Percentiles rank a stretch among this genome's conserved stretches.
These are phyloP conservation scores for Drosophila paulistorum DNA, from an alignment of 1,140 invertebrate genomes.

Conservation along the genomic window DNA sequence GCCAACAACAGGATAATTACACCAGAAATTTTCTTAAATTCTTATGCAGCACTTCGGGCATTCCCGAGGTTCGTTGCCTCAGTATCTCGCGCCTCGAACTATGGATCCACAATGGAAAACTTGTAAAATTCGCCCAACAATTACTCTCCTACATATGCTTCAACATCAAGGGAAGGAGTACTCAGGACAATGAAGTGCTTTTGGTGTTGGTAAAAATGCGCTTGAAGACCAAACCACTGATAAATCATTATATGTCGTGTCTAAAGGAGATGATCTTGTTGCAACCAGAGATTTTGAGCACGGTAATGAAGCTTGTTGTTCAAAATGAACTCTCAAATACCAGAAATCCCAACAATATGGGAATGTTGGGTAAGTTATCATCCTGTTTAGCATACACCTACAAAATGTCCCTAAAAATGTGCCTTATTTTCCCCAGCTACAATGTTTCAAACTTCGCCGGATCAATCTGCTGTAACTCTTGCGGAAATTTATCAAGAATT, in stretches of 20 bases:
- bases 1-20: slow-evolving; percentile 93
- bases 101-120: slow-evolving; percentile 98
- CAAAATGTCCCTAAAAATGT: background rate
- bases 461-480: slow-evolving; percentile 89
- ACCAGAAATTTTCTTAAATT: slow-evolving; percentile 94
- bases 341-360: slow-evolving; percentile 97
- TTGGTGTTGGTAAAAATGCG: slow-evolving; percentile 94
- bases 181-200: slow-evolving; percentile 95
- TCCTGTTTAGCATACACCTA: background rate
- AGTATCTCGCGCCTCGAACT: slow-evolving; percentile 93
- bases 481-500: slow-evolving; percentile 94
- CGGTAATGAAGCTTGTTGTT: slow-evolving; percentile 95
- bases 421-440: slow-evolving; percentile 85
- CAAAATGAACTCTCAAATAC: slow-evolving; percentile 97
- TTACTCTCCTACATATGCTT: slow-evolving; percentile 95
- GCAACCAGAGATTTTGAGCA: slow-evolving; percentile 90
- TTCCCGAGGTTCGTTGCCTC: slow-evolving; percentile 91
- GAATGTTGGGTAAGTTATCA: slow-evolving; percentile 72
- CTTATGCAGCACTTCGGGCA: slow-evolving; percentile 92
- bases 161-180: slow-evolving; percentile 89
- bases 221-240: slow-evolving; percentile 95
- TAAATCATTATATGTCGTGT: slow-evolving; percentile 94
- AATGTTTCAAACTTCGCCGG: slow-evolving; percentile 92
- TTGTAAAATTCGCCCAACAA: slow-evolving; percentile 95
- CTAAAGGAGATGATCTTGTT: slow-evolving; percentile 87